These are phyloP conservation scores for Pollenia amentaria DNA, from an alignment of 2,888 invertebrate genomes.

Conservation along the genomic window DNA sequence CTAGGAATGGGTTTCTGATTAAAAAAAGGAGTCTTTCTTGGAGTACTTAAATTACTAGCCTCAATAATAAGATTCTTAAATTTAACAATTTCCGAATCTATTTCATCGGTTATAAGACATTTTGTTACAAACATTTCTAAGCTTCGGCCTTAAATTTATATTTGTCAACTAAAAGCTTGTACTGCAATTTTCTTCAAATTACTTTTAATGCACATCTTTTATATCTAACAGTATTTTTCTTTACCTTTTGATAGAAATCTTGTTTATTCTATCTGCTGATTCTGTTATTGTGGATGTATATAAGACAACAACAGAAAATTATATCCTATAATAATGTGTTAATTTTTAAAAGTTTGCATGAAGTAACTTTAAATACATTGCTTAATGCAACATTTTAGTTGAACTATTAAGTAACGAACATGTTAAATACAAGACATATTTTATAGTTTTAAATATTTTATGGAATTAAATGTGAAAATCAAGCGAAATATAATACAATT, in stretches of 20 bases:
- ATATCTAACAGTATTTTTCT: background rate
- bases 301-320: background rate
- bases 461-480: background rate
- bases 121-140: too few relatives aligned
- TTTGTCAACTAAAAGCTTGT: too few relatives aligned
- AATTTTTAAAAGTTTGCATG: constrained; percentile 2
- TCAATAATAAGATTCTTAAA: too few relatives aligned
- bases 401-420: constrained; percentile 35
- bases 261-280: background rate
- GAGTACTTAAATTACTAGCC: too few relatives aligned
- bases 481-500: background rate
- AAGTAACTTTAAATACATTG: background rate
- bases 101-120: too few relatives aligned
- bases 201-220: too few relatives aligned
- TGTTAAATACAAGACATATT: constrained; percentile 17
- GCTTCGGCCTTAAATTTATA: too few relatives aligned
- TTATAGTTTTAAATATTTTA: background rate
- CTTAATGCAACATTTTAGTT: constrained; percentile 10
- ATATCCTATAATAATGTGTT: constrained; percentile 22
- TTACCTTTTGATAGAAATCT: background rate
- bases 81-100: too few relatives aligned
- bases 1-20: too few relatives aligned
- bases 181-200: too few relatives aligned
- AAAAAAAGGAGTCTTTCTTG: too few relatives aligned
- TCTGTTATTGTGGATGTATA: constrained; percentile 28